Conservation (phyloP, 2,113 vertebrate genomes). For the Lamprologus tigripictilis region DNA sequence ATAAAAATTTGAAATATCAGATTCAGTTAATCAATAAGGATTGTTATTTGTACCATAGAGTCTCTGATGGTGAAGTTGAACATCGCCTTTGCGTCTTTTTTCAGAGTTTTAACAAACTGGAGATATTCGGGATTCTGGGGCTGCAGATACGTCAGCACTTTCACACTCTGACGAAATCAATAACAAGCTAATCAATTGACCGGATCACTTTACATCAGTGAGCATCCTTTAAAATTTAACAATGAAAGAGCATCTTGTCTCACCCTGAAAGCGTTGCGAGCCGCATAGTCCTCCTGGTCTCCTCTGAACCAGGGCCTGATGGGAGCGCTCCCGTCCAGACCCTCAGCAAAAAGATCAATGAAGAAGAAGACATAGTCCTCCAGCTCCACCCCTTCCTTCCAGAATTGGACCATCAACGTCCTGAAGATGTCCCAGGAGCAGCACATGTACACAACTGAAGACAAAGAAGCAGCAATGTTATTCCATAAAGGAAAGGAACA, state of each 20-base stretch:
- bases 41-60: conserved; percentile 66
- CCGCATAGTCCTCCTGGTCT: conserved; percentile 70
- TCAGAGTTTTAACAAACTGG: conserved; percentile 72
- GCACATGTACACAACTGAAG: conserved; percentile 84
- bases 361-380: conserved; percentile 87
- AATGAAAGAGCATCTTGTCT: background rate
- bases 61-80: conserved; percentile 81
- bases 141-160: conserved; percentile 81
- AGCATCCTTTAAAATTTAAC: background rate
- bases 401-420: conserved; percentile 78
- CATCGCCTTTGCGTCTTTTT: conserved; percentile 52
- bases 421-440: conserved; percentile 77
- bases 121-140: conserved; percentile 76
- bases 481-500: background rate
- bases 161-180: conserved; percentile 71
- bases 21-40: background rate
- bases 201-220: background rate
- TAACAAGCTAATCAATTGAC: background rate
- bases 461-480: background rate
- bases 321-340: conserved; percentile 58
- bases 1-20: background rate
- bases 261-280: conserved; percentile 80
- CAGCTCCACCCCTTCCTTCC: conserved; percentile 59
- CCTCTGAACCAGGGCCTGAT: conserved; percentile 76
- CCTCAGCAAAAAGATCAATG: conserved; percentile 83